Evolutionary conservation across 2,113 vertebrate genomes (phyloP), one percentile per base, ranked within the genome.

Genomic region (Laterallus jamaicensis): DNA sequence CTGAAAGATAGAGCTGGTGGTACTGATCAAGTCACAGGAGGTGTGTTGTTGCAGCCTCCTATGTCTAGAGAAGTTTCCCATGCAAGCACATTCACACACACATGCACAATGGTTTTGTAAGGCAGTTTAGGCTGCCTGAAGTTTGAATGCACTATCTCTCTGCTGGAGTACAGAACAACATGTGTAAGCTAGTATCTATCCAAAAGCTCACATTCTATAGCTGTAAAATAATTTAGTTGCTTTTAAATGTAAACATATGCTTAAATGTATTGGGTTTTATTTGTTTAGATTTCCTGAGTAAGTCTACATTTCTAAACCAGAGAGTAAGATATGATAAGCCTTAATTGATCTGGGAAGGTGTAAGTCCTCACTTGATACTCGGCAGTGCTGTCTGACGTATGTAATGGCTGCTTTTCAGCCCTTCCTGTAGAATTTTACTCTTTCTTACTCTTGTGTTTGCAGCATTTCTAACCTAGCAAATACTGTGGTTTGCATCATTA

Each of bases 121-220:
- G 54, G n/a, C 7, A 42, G 10, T 71, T 67, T 8, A 35, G 60
- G 25, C 69, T 93, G 86, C 67, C 74, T 47, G 19, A 39, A 80
- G 8, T 40, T 59, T 44, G 73, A 13, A 1, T 63, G 8, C 15
- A 0, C 25, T 78, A n/a, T 44, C 35, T 90, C 20, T 44, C 21
- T 42, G 54, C 31, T 15, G 22, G 16, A 83, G 44, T n/a, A 11
- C 9, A 31, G 63, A 68, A 26, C 71, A 47, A 2, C 15, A 11
- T 6, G 2, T 25, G 83, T 80, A 37, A 37, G 19, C 31, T 70
- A 16, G 0, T 20, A 11, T 1, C 40, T 18, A 3, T 52, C 21
- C 29, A 52, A 89, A 83, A 82, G 2, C 8, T 73, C 21, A 8
- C 18, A 7, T 85, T 90, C 64, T n/a, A 15, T 15, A 73, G 32